These are phyloP conservation scores for Thripadectes ignobilis DNA, from an alignment of 2,797 vertebrate species.

Conservation along the genomic window DNA sequence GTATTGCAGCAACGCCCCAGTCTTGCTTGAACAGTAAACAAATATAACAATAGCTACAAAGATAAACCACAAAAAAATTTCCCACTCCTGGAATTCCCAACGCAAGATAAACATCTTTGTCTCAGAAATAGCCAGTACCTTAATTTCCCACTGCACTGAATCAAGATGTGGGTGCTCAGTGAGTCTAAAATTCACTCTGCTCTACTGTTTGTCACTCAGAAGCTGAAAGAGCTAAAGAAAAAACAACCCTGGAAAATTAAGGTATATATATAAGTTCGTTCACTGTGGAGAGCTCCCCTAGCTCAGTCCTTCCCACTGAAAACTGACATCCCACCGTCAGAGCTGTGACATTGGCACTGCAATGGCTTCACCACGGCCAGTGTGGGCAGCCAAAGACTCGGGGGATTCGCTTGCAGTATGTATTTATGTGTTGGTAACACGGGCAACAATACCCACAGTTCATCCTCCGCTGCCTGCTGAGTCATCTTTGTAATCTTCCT, in stretches of 20 bases:
- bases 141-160: background rate
- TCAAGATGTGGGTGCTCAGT: background rate
- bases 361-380: accelerated
- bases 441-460: background rate
- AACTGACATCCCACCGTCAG: background rate
- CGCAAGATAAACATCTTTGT: accelerated
- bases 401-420: background rate
- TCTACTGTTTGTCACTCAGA: background rate
- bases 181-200: background rate
- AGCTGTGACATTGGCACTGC: background rate
- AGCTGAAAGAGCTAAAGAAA: background rate
- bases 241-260: background rate
- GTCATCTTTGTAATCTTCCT: background rate
- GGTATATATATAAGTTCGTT: accelerated
- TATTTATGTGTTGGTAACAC: accelerated
- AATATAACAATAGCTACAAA: background rate
- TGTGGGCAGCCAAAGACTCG: accelerated
- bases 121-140: background rate
- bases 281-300: background rate
- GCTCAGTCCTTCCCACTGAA: background rate
- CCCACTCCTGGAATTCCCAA: background rate
- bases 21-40: background rate
- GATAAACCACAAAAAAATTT: background rate
- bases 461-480: background rate
- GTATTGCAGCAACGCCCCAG: background rate